Percentiles rank a stretch among this genome's conserved stretches.
These are phyloP conservation scores for Siphlonurus alternatus DNA, from an alignment of 2,888 invertebrate genomes.

Conservation along the genomic window DNA sequence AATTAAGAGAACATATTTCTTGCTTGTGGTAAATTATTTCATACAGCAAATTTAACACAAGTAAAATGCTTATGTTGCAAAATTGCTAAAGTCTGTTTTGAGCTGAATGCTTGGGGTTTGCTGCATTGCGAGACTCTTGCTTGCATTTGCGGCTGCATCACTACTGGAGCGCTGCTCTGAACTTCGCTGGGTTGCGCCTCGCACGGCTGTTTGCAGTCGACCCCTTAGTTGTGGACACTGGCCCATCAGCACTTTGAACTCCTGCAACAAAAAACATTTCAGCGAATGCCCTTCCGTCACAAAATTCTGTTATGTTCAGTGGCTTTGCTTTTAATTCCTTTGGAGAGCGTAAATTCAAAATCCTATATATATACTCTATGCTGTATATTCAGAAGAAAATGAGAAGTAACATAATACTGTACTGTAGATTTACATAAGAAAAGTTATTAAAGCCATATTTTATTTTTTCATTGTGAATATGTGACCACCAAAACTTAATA, in stretches of 20 bases:
- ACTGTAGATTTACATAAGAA: no score
- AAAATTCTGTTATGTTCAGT: neutral
- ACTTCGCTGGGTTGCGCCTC: conserved; percentile 34
- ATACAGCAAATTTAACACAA: neutral
- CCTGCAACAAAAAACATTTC: conserved; percentile 31
- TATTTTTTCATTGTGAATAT: no score
- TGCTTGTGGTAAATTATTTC: neutral
- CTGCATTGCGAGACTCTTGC: conserved; percentile 23
- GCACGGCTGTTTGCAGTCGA: conserved; percentile 72
- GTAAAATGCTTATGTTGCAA: conserved; percentile 34
- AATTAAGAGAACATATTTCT: no score
- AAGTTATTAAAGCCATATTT: no score
- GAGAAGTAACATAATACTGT: no score
- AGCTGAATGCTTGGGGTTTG: conserved; percentile 63
- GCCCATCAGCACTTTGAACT: conserved; percentile 81
- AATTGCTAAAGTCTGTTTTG: conserved; percentile 91
- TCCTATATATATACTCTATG: no score
- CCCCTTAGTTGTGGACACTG: conserved; percentile 61
- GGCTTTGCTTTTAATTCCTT: no score
- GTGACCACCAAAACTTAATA: no score
- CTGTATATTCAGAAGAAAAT: no score
- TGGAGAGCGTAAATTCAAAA: no score
- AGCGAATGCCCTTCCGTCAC: neutral
- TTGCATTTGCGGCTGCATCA: conserved; percentile 22
- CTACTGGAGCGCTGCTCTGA: conserved; percentile 25